phyloP scores from a whole-genome alignment of 37 sponge, comb jelly and placozoan genomes.

The Petrosia ficiformis region DNA sequence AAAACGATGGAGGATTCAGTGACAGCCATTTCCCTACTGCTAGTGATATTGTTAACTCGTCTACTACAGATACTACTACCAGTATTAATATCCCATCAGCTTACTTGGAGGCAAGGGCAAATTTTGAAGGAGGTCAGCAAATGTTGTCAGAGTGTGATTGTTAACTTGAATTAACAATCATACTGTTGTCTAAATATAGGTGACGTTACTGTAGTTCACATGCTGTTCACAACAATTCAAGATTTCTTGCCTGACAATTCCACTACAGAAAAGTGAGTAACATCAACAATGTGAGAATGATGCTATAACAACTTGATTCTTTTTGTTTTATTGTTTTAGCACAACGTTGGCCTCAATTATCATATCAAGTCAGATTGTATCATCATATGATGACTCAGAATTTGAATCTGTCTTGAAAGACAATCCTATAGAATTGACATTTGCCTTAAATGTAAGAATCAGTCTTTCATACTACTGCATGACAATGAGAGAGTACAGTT shows the following conservation, averaged over 20 bases:
- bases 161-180: no score
- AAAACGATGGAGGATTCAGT: neutral
- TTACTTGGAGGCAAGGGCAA: neutral
- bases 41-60: neutral
- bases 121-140: constrained; percentile 4
- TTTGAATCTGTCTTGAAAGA: neutral
- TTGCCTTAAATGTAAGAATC: no score
- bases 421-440: neutral
- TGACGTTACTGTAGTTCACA: neutral
- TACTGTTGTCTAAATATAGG: neutral
- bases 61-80: neutral
- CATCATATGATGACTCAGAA: neutral
- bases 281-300: neutral
- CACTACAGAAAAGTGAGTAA: no score
- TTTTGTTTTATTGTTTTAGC: no score
- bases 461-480: no score
- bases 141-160: no score
- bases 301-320: no score
- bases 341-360: neutral
- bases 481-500: no score
- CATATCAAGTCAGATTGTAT: neutral
- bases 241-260: no score
- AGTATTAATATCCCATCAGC: constrained; percentile 1
- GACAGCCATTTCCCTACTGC: neutral
- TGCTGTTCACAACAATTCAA: neutral